Evolutionary conservation across 2,113 vertebrate species (phyloP), one percentile per base, ranked within the genome.

Genomic region (western clawed frog (Xenopus tropicalis)): DNA sequence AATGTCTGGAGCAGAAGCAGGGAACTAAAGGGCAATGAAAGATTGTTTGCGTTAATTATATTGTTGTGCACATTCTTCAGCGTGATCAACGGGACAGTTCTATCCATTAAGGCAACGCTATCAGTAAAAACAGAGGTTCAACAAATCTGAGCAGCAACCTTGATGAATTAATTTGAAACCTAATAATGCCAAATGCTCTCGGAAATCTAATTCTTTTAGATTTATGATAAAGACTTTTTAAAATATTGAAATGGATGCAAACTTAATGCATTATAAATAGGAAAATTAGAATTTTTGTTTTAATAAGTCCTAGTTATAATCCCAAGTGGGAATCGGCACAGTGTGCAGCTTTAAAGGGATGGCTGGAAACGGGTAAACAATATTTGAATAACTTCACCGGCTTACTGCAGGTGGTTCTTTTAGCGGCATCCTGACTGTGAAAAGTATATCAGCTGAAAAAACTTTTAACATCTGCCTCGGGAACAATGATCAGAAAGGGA

Each of bases 211-310:
- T 76, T 69, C 46, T 69, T 69, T 69, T 56, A 62, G 73, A 76
- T 76, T 69, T 76, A 76, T 76, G 73, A 76, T 76, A 76, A 76
- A 63, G 42, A 76, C 66, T 76, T 63, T 20, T 42, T 76, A 62
- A 75, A 76, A 76, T 76, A 76, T 76, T 76, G 56, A 76, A 76
- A 76, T 76, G 58, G 58, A 76, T 76, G 66, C 73, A 69, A 76
- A 76, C 21, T 56, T 48, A 63, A 76, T 76, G 73, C 73, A 69
- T 76, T 76, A 69, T 69, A 76, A 76, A 76, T 76, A 76, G 59
- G 44, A 21, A 68, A 69, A 76, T 76, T 69, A 63, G 46, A 17
- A 76, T 76, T 76, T 48, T 29, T 69, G 73, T 44, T 76, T 76
- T 76, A 76, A 76, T 75, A 75, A 75, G 66, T 52, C 46, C 51